Evolutionary conservation across 2,888 invertebrate species (phyloP), one percentile per base, ranked within the genome.

Genomic region (Acholoe squamosa): DNA sequence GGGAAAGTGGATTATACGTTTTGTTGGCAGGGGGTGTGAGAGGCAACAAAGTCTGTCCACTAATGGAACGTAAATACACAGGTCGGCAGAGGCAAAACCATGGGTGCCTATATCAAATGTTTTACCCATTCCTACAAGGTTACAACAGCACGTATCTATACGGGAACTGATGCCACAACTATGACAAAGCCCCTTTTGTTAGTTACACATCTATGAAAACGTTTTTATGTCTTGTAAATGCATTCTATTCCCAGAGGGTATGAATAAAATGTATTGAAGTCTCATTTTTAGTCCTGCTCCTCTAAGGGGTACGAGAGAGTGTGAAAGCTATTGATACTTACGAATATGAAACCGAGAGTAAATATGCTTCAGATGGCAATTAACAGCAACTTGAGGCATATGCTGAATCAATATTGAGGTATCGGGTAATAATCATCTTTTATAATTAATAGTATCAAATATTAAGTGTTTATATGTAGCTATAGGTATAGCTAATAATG

Each of bases 1-100:
- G 61, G 71, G 71, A 25, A 71, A 71, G 71, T 71, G 71, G 71
- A 71, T 71, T 71, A 71, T 71, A 71, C 71, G 31, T 71, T 71
- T 71, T 71, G 71, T 28, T 71, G 71, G 61, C 71, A 61, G 43
- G 71, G 25, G 28, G 71, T 71, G 71, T 25, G 31, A 71, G 71
- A 71, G 19, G 16, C 71, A 28, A 28, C 71, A 28, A 71, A 71
- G 71, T 28, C 71, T 71, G 28, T 71, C 25, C 71, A 25, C 71
- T 71, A 71, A 71, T 71, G 71, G 25, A 71, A 71, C 31, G 71
- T 71, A 71, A 71, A 71, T 71, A 71, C 71, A 28, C 25, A 25
- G 31, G 71, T 28, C 14, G 71, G 3, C 28, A 28, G 14, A n/a
- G 25, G 25, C 28, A 71, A 71, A 71, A 71, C 71, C n/a, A 28